phyloP scores from a whole-genome alignment of 2,113 vertebrate species.

The Labeo rohita region DNA sequence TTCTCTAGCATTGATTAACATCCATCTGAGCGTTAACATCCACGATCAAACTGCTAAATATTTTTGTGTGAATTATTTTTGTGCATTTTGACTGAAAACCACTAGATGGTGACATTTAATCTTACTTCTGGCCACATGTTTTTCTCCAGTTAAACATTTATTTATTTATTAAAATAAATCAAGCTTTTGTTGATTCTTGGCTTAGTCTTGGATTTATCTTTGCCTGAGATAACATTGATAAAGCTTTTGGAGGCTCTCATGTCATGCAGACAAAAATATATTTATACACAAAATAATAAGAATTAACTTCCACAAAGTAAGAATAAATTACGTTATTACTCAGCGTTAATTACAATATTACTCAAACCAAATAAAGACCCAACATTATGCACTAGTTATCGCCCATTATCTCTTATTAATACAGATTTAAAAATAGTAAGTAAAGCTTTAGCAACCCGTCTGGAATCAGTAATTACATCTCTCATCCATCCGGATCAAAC shows the following conservation, averaged over 20 bases:
- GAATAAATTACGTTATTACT: no score
- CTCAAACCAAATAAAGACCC: slow-evolving; percentile 32
- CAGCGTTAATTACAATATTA: slow-evolving; percentile 7
- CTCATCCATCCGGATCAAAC: background rate
- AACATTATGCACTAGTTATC: background rate
- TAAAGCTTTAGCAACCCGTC: background rate
- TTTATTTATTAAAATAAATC: no score
- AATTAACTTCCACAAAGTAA: no score
- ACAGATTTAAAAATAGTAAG: no score
- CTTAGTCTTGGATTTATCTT: background rate
- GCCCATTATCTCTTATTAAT: no score
- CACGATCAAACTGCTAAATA: background rate
- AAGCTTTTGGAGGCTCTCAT: no score
- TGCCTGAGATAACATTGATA: no score
- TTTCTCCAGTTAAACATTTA: background rate
- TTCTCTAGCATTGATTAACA: background rate
- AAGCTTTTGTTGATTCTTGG: no score
- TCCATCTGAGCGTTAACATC: background rate
- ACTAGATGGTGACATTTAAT: background rate
- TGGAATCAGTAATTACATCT: background rate
- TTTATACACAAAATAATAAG: no score
- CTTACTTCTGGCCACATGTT: background rate
- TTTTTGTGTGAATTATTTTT: background rate
- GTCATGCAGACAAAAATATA: no score
- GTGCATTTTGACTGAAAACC: background rate